These are phyloP conservation scores for Drosophila kikkawai DNA, from an alignment of 1,140 invertebrate species.

Conservation along the genomic window DNA sequence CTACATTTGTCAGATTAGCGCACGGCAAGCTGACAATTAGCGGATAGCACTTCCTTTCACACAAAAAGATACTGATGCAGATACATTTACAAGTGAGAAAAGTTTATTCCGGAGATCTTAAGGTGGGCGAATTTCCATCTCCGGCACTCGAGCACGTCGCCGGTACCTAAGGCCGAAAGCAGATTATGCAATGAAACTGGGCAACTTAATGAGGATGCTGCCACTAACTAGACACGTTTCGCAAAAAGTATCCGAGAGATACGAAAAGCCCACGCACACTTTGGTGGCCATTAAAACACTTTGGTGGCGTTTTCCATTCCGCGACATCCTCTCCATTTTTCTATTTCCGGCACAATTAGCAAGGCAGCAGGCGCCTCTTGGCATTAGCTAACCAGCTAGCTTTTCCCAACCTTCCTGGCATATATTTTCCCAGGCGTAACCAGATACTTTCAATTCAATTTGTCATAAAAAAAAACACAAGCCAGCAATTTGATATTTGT, in stretches of 20 bases:
- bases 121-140: slow-evolving; percentile 56
- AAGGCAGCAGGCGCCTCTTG: slow-evolving; percentile 14
- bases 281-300: slow-evolving; percentile 78
- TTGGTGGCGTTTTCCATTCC: slow-evolving; percentile 66
- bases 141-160: slow-evolving; percentile 76
- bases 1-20: slow-evolving; percentile 65
- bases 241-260: slow-evolving; percentile 23
- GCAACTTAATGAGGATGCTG: slow-evolving; percentile 78
- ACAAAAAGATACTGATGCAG: slow-evolving; percentile 1
- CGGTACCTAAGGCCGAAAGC: slow-evolving; percentile 53
- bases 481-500: slow-evolving; percentile 36
- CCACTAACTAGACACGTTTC: slow-evolving; percentile 78
- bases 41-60: slow-evolving; percentile 69
- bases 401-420: too few relatives aligned
- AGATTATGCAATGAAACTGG: slow-evolving; percentile 63
- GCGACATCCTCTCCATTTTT: slow-evolving; percentile 51
- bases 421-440: slow-evolving; percentile 69
- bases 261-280: slow-evolving; percentile 48
- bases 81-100: background rate
- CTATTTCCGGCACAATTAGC: slow-evolving; percentile 81
- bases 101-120: slow-evolving; percentile 41
- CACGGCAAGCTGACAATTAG: slow-evolving; percentile 74
- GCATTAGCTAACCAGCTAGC: background rate
- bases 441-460: slow-evolving; percentile 83
- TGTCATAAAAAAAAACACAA: slow-evolving; percentile 17